Evolutionary conservation across 2,888 invertebrate species (phyloP), one percentile per base, ranked within the genome.

Genomic region (Drosophila nr. medialis): DNA sequence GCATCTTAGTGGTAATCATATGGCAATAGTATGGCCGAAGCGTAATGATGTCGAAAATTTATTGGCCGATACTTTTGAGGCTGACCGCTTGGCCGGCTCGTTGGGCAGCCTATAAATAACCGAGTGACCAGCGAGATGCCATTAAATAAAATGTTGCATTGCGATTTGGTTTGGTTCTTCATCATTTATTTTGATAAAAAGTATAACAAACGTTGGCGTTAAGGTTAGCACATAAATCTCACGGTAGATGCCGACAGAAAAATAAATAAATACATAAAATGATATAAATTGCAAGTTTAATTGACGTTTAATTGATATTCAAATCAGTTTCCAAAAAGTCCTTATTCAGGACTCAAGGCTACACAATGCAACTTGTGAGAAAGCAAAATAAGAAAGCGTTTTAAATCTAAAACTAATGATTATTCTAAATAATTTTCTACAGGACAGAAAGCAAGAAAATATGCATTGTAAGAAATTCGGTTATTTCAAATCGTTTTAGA

Each of bases 101-200:
- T 89, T 86, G 85, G 78, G 53, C 78, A 81, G 50, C 61, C 83
- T 86, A 85, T 75, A 81, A 86, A 86, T 89, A 86, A 65, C 30
- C 48, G 24, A 51, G 34, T 48, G 32, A 27, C 50, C 62, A 70
- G 62, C 61, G 63, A 62, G 63, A 55, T 64, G 61, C 72, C 72
- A 83, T 78, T 75, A 84, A 81, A 79, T 72, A 71, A 69, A 74
- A 64, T 75, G 48, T 61, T 65, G 67, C 77, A 67, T 64, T 76
- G 59, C 71, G 64, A 24, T 72, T 73, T 64, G 78, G 86, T 71
- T 73, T 64, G 81, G 88, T 85, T 87, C 75, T 74, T 75, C 73
- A 54, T 75, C 81, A 89, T 90, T 87, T 88, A 81, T 90, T 86
- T 86, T 90, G 84, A 90, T 83, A 77, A 83, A 89, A 88, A 83